These are phyloP conservation scores for Cydia fagiglandana DNA, from an alignment of 1,140 invertebrate species.

Conservation along the genomic window DNA sequence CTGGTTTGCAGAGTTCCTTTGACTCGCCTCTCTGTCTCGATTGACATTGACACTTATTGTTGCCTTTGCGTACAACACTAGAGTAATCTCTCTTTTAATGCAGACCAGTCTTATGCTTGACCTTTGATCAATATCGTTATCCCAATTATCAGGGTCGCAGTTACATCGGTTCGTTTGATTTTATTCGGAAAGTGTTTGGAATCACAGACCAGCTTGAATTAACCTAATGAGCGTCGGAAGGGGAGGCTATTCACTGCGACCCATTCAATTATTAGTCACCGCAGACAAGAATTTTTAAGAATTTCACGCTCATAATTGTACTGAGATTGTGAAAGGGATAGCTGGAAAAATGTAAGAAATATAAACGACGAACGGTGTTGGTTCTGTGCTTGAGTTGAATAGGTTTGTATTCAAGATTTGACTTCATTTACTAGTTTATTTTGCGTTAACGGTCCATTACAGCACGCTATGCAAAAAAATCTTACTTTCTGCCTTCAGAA, in stretches of 20 bases:
- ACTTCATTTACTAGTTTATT: slow-evolving; percentile 2
- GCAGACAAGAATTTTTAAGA: slow-evolving; percentile 15
- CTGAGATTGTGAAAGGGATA: slow-evolving; percentile 19
- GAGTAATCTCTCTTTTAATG: background rate
- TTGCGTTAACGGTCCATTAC: no score
- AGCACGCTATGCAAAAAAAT: no score
- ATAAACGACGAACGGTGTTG: background rate
- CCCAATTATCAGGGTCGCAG: background rate
- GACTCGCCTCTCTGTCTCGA: no score
- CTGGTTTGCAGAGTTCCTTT: no score
- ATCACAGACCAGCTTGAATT: slow-evolving; percentile 7
- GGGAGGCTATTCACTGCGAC: background rate
- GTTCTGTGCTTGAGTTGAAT: background rate
- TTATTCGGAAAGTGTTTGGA: background rate
- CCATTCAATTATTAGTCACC: slow-evolving; percentile 16
- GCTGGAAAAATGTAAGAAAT: background rate
- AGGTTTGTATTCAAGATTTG: background rate
- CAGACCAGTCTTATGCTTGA: background rate
- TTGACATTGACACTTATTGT: no score
- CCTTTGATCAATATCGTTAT: background rate
- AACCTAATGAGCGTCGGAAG: slow-evolving; percentile 21
- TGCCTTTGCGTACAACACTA: background rate
- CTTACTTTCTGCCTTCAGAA: no score
- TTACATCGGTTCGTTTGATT: background rate
- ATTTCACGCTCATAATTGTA: slow-evolving; percentile 13